These are phyloP conservation scores for Melanotaenia boesemani DNA, from an alignment of 2,797 vertebrate genomes.

Conservation along the genomic window DNA sequence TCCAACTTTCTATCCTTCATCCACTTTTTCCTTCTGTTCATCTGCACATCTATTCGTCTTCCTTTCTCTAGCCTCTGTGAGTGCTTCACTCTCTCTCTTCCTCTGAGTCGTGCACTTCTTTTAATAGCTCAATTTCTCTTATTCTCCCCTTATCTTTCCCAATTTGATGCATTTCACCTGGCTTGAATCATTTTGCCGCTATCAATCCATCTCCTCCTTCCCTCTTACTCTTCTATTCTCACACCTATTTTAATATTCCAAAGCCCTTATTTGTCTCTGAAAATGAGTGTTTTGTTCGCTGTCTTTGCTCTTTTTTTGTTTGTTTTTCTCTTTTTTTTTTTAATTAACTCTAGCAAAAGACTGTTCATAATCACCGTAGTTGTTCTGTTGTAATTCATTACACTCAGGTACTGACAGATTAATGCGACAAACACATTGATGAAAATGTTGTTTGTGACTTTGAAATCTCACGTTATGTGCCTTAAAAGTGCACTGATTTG, in stretches of 20 bases:
- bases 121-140: conserved; percentile 74
- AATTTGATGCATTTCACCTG: conserved; percentile 76
- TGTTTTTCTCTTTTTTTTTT: neutral
- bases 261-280: conserved; percentile 50
- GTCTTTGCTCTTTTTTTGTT: neutral
- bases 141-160: conserved; percentile 67
- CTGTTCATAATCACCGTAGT: neutral
- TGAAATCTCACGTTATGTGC: neutral
- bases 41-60: conserved; percentile 67
- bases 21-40: conserved; percentile 63
- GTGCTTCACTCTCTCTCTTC: conserved; percentile 46
- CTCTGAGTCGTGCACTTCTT: conserved; percentile 56
- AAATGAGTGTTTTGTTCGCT: conserved; percentile 36
- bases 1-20: conserved; percentile 64
- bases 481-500: neutral
- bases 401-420: neutral
- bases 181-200: conserved; percentile 59
- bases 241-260: conserved; percentile 48
- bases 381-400: neutral
- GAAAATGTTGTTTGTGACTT: neutral
- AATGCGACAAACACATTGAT: neutral
- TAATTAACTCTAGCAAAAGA: neutral
- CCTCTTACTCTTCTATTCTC: conserved; percentile 33
- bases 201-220: conserved; percentile 56
- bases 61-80: conserved; percentile 47